These are phyloP conservation scores for Panurus biarmicus DNA, from an alignment of 2,113 vertebrate species.

Conservation along the genomic window DNA sequence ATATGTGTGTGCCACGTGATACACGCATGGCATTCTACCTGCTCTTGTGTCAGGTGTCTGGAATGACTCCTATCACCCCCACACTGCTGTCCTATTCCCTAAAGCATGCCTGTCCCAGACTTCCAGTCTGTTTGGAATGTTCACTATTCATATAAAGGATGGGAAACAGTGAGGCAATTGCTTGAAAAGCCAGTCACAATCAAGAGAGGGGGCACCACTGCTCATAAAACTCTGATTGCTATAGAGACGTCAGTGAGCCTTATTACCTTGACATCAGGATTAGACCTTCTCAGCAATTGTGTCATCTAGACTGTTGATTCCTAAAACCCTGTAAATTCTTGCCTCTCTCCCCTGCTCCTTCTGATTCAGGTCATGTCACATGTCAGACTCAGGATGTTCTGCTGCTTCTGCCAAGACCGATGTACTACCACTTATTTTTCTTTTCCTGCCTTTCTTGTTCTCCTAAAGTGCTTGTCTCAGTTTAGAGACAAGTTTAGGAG, in stretches of 20 bases:
- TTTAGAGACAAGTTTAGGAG: background rate
- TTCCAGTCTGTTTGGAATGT: background rate
- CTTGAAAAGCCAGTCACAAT: background rate
- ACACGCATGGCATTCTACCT: background rate
- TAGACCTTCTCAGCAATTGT: background rate
- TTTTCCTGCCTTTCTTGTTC: background rate
- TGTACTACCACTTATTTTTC: background rate
- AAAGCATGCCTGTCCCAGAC: background rate
- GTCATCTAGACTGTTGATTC: background rate
- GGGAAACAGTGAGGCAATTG: background rate
- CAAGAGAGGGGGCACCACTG: background rate
- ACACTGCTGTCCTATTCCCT: background rate
- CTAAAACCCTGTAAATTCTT: background rate
- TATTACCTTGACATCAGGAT: background rate
- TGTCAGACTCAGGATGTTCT: background rate
- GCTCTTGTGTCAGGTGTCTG: fast-evolving
- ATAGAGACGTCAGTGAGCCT: background rate
- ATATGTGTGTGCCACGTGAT: background rate
- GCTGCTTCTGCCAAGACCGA: background rate
- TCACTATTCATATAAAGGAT: background rate
- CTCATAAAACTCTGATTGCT: background rate
- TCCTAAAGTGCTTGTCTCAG: background rate
- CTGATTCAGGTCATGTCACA: background rate
- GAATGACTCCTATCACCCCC: background rate
- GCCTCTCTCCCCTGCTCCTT: background rate